A percentile compares a stretch with the other conserved stretches of the same genome.
Conservation (phyloP, 2,888 invertebrate genomes). For the Drosophila ustulata region DNA sequence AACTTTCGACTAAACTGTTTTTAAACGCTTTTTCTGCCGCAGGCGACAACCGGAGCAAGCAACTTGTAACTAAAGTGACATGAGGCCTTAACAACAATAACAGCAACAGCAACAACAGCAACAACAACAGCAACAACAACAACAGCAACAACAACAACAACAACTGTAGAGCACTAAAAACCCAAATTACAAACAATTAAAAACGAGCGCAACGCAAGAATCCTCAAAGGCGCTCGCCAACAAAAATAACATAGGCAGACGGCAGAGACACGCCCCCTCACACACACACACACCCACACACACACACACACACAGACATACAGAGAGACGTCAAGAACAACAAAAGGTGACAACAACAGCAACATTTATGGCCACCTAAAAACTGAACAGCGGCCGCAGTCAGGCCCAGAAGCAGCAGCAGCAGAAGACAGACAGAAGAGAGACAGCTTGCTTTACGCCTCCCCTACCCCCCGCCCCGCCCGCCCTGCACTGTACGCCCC, state of each 20-base stretch:
- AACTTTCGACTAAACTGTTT: constrained; percentile 47
- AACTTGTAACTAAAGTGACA: constrained; percentile 75
- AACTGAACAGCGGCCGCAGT: constrained; percentile 49
- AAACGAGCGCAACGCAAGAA: constrained; percentile 56
- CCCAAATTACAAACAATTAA: constrained; percentile 77
- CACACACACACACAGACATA: background rate
- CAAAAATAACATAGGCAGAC: constrained; percentile 22
- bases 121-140: constrained; percentile 24
- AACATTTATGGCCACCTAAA: constrained; percentile 59
- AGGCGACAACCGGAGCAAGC: constrained; percentile 30
- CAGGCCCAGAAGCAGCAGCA: constrained; percentile 15
- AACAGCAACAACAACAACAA: constrained; percentile 18
- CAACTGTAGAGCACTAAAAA: constrained; percentile 65
- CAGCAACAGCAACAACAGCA: constrained; percentile 36
- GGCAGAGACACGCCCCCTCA: constrained; percentile 26
- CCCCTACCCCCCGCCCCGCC: no score
- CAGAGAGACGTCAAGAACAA: constrained; percentile 1
- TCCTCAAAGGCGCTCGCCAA: constrained; percentile 34
- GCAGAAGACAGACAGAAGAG: background rate
- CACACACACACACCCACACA: constrained; percentile 20
- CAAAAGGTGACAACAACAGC: constrained; percentile 18
- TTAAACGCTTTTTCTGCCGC: constrained; percentile 43
- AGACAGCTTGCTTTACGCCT: background rate
- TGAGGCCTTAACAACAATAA: constrained; percentile 75
- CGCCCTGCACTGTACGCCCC: background rate